A percentile compares a stretch with the other conserved stretches of the same genome.
phyloP scores from a whole-genome alignment of 2,113 vertebrate species.

The Lasiurus cinereus region DNA sequence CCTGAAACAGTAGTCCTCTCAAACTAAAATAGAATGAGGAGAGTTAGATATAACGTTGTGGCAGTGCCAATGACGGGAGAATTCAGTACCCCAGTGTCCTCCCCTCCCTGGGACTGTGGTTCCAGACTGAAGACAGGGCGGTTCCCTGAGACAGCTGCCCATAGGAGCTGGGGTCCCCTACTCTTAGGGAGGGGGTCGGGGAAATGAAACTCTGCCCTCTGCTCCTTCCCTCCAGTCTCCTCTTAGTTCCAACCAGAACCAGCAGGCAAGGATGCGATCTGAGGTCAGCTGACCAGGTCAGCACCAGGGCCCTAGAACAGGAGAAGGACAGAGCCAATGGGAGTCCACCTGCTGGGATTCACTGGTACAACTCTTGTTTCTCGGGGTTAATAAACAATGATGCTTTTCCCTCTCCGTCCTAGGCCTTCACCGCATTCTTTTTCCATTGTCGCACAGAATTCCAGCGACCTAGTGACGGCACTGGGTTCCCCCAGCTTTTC shows the following conservation, averaged over 20 bases:
- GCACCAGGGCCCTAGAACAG: rapidly evolving
- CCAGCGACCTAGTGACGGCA: not conserved
- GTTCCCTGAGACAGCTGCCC: not conserved
- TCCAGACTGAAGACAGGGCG: no score
- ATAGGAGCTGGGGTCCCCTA: not conserved
- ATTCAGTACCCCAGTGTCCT: rapidly evolving
- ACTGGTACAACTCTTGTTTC: not conserved
- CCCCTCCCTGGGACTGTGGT: not conserved
- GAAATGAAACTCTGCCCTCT: not conserved
- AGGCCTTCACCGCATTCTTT: not conserved
- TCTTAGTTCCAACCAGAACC: not conserved
- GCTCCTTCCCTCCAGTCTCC: not conserved
- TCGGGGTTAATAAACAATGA: not conserved
- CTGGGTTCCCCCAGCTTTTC: not conserved
- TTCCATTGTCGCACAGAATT: not conserved
- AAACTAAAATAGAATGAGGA: not conserved
- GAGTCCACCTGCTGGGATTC: not conserved
- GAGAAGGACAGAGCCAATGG: rapidly evolving
- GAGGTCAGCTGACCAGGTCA: no score
- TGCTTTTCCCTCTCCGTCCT: not conserved
- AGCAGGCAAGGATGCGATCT: not conserved
- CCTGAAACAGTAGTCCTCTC: not conserved
- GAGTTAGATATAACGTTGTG: not conserved
- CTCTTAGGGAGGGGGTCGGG: not conserved
- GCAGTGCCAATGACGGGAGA: not conserved